Evolutionary conservation across 2,113 vertebrate genomes (phyloP), one percentile per base, ranked within the genome.

Genomic region (Pluvialis apricaria): DNA sequence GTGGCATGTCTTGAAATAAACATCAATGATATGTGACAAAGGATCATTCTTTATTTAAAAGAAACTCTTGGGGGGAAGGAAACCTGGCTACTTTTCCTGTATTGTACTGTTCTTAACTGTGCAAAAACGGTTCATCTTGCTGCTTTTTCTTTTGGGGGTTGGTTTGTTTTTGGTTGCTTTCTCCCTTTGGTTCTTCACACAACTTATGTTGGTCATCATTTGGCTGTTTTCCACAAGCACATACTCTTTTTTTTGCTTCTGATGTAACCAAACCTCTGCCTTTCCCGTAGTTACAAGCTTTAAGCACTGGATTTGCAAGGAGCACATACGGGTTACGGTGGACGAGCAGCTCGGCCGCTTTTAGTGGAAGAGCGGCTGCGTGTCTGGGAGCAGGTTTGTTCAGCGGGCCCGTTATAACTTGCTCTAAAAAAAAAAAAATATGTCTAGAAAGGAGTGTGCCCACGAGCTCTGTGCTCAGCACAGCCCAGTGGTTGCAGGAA

Each of bases 1-100:
- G 98, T 98, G 97, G 98, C 98, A 98, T 98, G 98, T 98, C 98
- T 97, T 97, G 92, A 98, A 98, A 98, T 98, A 98, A 98, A 98
- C 97, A 97, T 97, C 97, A 64, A 94, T 98, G 97, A 97, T 98
- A 94, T 90, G 98, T 96, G 97, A 96, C 83, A 77, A 96, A 97
- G 95, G 96, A 94, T 94, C 96, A 91, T 93, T 98, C 97, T 96
- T 98, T 97, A 94, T 97, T 98, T 97, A 66, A 84, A 93, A 96
- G 76, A 91, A 96, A 49, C 72, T 96, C 70, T 90, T 19, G 91
- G 81, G 92, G 85, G 78, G 82, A 87, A 83, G 73, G 96, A 90
- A 96, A 91, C 94, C 55, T 51, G 89, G 77, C 94, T 97, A 54
- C 80, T 97, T 96, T 97, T 96, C 96, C 87, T 96, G 92, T 66